A percentile compares a stretch with the other conserved stretches of the same genome.
These are phyloP conservation scores for Mesorhabditis spiculigera DNA, from an alignment of 2,888 invertebrate genomes.

Conservation along the genomic window DNA sequence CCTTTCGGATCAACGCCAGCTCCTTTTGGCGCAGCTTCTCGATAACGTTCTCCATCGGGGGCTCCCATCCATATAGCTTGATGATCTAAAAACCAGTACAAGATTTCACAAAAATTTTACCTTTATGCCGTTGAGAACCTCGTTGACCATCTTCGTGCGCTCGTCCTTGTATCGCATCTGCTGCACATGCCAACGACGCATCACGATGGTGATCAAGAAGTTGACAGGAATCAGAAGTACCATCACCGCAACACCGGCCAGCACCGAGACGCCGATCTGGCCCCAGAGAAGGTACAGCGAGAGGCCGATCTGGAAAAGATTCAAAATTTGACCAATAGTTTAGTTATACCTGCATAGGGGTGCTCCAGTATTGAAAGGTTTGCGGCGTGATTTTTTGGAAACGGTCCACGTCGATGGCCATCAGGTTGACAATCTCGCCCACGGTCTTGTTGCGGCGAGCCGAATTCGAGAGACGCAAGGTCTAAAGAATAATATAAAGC, in stretches of 20 bases:
- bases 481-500: conserved; percentile 20
- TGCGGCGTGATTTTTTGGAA: conserved; percentile 59
- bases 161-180: conserved; percentile 93
- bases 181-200: conserved; percentile 64
- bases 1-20: conserved; percentile 44
- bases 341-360: conserved; percentile 43
- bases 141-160: conserved; percentile 87
- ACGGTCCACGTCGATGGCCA: conserved; percentile 64
- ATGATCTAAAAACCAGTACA: conserved; percentile 30
- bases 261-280: conserved; percentile 73
- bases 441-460: conserved; percentile 63
- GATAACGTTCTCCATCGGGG: conserved; percentile 55
- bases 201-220: conserved; percentile 54
- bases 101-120: conserved; percentile 38
- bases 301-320: conserved; percentile 25
- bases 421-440: conserved; percentile 65
- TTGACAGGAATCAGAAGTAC: conserved; percentile 74
- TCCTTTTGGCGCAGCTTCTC: conserved; percentile 49
- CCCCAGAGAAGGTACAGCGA: conserved; percentile 60
- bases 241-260: conserved; percentile 93
- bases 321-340: neutral
- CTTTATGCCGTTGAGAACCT: conserved; percentile 87
- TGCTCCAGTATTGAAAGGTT: conserved; percentile 57
- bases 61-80: conserved; percentile 65
- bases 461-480: conserved; percentile 61